Conservation (phyloP, 2,888 invertebrate species). For the Neoaliturus tenellus region DNA sequence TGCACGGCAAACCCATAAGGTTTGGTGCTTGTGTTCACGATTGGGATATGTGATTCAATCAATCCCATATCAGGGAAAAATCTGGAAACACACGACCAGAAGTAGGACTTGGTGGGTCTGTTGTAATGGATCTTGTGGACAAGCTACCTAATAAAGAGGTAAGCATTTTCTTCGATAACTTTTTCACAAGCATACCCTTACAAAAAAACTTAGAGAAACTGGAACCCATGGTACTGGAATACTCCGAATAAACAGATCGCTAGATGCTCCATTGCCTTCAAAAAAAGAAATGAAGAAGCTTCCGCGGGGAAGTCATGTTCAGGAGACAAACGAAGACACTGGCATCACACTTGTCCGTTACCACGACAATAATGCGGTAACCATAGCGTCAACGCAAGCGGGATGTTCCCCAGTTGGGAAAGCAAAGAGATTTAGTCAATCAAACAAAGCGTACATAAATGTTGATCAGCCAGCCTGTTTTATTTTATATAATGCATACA, state of each 20-base stretch:
- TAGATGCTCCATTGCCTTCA: background rate
- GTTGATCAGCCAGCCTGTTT: conserved; percentile 34
- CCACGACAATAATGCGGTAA: conserved; percentile 37
- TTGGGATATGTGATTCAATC: background rate
- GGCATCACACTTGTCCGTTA: conserved; percentile 28
- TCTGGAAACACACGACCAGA: background rate
- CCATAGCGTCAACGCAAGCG: background rate
- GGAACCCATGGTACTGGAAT: background rate
- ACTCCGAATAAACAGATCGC: background rate
- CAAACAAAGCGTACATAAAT: background rate
- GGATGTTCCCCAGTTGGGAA: background rate
- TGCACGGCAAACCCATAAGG: conserved; percentile 33
- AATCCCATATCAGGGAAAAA: background rate
- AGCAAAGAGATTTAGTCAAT: conserved; percentile 21
- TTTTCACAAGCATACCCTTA: conserved; percentile 16
- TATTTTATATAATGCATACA: conserved; percentile 30
- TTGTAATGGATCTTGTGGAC: conserved; percentile 17
- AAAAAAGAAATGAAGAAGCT: background rate
- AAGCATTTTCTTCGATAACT: conserved; percentile 24
- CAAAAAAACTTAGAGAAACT: background rate
- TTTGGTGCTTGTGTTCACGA: conserved; percentile 13
- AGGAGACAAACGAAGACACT: conserved; percentile 3
- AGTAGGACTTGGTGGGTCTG: conserved; percentile 20
- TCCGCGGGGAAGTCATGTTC: background rate
- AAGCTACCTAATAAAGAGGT: conserved; percentile 20